Base-by-base conservation (phyloP, 2,113 vertebrate species). In the Micromys minutus region DNA sequence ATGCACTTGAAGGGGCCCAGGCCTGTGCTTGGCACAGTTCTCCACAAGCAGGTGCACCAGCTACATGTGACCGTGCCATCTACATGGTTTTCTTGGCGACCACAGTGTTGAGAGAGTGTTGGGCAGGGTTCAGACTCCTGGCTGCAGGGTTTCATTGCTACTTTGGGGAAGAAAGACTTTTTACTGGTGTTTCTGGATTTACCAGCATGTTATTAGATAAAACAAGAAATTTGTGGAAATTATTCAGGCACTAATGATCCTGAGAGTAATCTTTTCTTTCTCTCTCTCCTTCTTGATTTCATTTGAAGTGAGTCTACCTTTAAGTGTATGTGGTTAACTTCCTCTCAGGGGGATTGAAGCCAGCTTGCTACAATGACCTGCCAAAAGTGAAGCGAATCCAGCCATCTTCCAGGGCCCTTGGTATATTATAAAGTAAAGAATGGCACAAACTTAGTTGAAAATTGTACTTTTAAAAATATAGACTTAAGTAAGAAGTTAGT, bases 261-360 rank as follows among this genome's bases (percentile, higher is more conserved):
- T 17, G 39, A 76, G 19, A 83, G 57, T 9, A 50, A 31, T 39
- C 55, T 93, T 2, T n/a, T 22, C 36, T 10, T 8, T 65, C 31
- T 36, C 31, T 88, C 77, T 86, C 39, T 89, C 16, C 2, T 92
- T 72, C 81, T 81, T 96, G 22, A 90, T 91, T 96, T 95, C n/a
- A 65, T 85, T 91, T 96, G 71, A 42, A 95, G 47, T 93, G 83
- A 94, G n/a, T 59, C 89, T 34, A 94, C 29, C 77, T 11, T 0
- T 45, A 88, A 61, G 65, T 36, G 10, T 1, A 16, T 22, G 7
- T 52, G 17, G 17, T 79, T 85, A 63, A 24, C 50, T 95, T 76
- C 80, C 74, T 19, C 39, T 52, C 69, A 52, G 34, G 92, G 57
- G 29, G 80, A 77, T 80, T 81, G 65, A 92, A 85, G 19, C 31